Evolutionary conservation across 1,140 invertebrate genomes (phyloP), one percentile per base, ranked within the genome.

Genomic region (Pseudachorutes palmiensis): DNA sequence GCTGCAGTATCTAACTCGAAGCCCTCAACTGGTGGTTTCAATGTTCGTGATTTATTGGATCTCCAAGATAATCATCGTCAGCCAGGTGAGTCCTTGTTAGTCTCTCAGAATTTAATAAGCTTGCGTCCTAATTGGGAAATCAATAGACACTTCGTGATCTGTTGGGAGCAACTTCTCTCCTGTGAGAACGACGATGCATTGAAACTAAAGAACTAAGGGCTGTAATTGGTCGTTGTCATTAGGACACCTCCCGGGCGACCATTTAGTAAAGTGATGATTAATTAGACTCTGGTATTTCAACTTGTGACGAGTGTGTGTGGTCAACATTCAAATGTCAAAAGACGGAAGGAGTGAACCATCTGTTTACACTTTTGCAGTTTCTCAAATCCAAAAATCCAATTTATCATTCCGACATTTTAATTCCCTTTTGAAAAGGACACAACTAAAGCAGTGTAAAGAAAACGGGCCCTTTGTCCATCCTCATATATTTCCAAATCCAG

Each of bases 1-100:
- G 61, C 61, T 14, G 33, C 61, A 19, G 33, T 24, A 3, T 36
- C 30, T 14, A 31, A 30, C 19, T 61, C 59, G 9, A 32, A 30
- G 24, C 33, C 59, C 5, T 61, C 61, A 48, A 26, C 33, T 12
- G 33, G 61, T 63, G 61, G 61, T 30, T 63, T 63, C 29, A 63
- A 31, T 48, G 61, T 63, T 14, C 61, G 61, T 36, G 61, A 63
- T 63, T 14, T 63, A 9, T 29, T 63, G 24, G 36, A 63, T 31
- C 33, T 63, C 2, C 61, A 36, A 30, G 59, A 32, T 55, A 55
- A 55, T 55, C 51, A 55, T 16, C 51, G 51, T 22, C 51, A 55
- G 24, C 51, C 51, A 55, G 51, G 51, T 55, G 51, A 55, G 51
- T 5, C 9, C 36, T 9, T 19, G 36, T 9, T 9, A 12, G 36